Conservation (phyloP, 2,888 invertebrate genomes). For the Apodemia hepburni region DNA sequence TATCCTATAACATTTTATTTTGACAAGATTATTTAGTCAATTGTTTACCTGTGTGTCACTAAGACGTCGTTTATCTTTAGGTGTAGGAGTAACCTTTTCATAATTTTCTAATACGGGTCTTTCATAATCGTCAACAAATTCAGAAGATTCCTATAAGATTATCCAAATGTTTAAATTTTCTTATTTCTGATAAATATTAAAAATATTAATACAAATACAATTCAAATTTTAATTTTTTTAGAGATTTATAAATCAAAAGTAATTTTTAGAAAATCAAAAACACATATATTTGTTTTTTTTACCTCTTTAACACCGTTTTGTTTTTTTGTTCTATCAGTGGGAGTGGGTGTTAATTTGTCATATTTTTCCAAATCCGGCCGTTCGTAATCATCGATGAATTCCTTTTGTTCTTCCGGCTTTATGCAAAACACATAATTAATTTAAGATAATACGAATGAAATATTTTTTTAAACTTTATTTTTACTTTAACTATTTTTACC, state of each 20-base stretch:
- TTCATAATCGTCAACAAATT: constrained; percentile 85
- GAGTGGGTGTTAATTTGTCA: constrained; percentile 76
- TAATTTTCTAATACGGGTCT: constrained; percentile 85
- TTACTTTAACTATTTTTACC: constrained; percentile 43
- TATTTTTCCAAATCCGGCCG: constrained; percentile 86
- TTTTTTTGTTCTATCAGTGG: constrained; percentile 62
- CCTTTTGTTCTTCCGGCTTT: constrained; percentile 68
- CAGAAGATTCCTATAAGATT: constrained; percentile 57
- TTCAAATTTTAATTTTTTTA: not conserved
- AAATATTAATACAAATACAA: constrained; percentile 9
- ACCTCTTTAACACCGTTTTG: constrained; percentile 70
- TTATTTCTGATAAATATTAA: constrained; percentile 2
- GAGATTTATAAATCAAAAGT: too few relatives aligned
- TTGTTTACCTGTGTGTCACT: constrained; percentile 60
- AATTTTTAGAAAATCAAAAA: too few relatives aligned
- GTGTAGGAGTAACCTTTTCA: constrained; percentile 74
- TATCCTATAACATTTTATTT: not conserved
- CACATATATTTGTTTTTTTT: constrained; percentile 29
- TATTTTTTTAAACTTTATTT: constrained; percentile 14
- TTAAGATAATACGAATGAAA: not conserved
- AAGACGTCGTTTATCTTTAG: constrained; percentile 63
- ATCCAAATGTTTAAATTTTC: constrained; percentile 16
- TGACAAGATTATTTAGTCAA: not conserved
- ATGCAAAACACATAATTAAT: not conserved
- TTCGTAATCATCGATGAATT: constrained; percentile 86